Evolutionary conservation across 2,113 vertebrate genomes (phyloP).

Genomic region (Passer domesticus): DNA sequence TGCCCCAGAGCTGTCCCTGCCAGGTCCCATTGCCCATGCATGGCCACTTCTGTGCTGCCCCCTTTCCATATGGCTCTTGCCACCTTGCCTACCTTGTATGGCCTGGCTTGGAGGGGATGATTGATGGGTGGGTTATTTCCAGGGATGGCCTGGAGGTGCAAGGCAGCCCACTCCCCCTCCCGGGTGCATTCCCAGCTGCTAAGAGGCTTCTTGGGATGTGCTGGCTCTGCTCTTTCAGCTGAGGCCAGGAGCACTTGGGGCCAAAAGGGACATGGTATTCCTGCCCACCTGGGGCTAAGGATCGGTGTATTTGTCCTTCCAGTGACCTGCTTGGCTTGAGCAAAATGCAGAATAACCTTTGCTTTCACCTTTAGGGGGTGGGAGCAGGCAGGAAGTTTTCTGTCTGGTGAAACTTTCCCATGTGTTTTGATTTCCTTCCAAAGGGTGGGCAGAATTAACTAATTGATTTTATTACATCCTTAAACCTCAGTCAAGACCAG

Average conservation of each 20-base stretch:
- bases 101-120: conserved; percentile 72
- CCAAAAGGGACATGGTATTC: not conserved
- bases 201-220: conserved; percentile 53
- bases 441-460: not conserved
- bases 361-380: not conserved
- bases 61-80: not conserved
- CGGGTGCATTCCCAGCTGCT: conserved; percentile 83
- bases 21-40: not conserved
- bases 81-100: conserved; percentile 62
- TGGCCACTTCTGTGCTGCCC: not conserved
- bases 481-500: conserved; percentile 11
- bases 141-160: conserved; percentile 75
- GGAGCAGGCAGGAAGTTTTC: not conserved
- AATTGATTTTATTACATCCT: conserved; percentile 44
- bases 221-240: conserved; percentile 44
- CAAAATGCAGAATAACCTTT: not conserved
- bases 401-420: not conserved
- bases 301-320: not conserved
- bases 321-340: not conserved
- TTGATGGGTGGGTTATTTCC: conserved; percentile 76
- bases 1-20: not conserved
- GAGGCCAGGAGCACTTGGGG: conserved; percentile 42
- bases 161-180: conserved; percentile 74
- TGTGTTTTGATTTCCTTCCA: not conserved
- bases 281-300: not conserved